Conservation (phyloP, 2,113 vertebrate species). For the Neoarius graeffei region DNA sequence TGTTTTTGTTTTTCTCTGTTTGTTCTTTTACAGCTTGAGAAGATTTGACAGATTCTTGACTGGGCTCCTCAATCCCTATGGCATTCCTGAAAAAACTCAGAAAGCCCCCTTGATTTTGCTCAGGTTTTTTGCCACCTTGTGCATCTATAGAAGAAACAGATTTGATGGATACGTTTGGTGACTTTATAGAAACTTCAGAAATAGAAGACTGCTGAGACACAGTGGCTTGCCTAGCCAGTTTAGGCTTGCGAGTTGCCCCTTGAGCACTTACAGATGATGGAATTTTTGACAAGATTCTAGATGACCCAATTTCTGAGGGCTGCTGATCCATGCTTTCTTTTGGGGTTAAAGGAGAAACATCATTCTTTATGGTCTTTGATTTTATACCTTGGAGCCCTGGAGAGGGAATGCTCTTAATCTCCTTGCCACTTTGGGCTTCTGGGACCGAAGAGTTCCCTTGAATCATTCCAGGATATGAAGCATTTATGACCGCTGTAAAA, state of each 20-base stretch:
- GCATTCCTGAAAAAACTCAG: slow-evolving; percentile 85
- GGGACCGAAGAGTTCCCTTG: slow-evolving; percentile 22
- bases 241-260: slow-evolving; percentile 62
- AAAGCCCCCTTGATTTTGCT: slow-evolving; percentile 76
- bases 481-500: slow-evolving; percentile 42
- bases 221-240: slow-evolving; percentile 67
- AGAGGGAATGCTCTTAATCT: slow-evolving; percentile 63
- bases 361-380: slow-evolving; percentile 69
- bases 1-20: slow-evolving; percentile 58
- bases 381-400: slow-evolving; percentile 71
- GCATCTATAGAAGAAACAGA: slow-evolving; percentile 4
- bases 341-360: slow-evolving; percentile 46
- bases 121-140: slow-evolving; percentile 50
- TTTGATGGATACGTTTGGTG: slow-evolving; percentile 30
- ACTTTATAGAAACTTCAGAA: slow-evolving; percentile 56
- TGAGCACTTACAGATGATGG: slow-evolving; percentile 43
- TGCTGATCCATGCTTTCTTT: slow-evolving; percentile 53
- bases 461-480: slow-evolving; percentile 36
- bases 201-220: slow-evolving; percentile 63
- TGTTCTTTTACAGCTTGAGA: slow-evolving; percentile 61
- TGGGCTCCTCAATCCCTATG: slow-evolving; percentile 72
- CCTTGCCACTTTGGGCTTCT: slow-evolving; percentile 49
- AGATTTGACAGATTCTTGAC: slow-evolving; percentile 61
- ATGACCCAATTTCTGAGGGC: slow-evolving; percentile 41
- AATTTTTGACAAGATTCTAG: slow-evolving; percentile 63